phyloP scores from a whole-genome alignment of 1,140 invertebrate genomes.

The Colletes latitarsis region DNA sequence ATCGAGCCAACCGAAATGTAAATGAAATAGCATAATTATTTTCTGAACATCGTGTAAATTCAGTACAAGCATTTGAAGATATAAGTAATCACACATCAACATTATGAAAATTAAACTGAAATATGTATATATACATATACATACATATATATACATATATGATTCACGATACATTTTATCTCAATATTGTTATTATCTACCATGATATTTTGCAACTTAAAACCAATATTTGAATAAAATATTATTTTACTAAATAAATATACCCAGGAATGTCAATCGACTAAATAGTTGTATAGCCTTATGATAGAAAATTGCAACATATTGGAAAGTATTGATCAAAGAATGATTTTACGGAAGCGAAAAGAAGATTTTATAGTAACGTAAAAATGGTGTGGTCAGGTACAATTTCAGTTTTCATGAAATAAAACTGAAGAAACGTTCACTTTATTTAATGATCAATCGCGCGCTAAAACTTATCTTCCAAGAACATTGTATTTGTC shows the following conservation, averaged over 20 bases:
- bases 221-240: neutral
- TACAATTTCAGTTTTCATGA: conserved; percentile 35
- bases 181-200: neutral
- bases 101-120: neutral
- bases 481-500: conserved; percentile 41
- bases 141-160: neutral
- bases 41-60: neutral
- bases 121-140: neutral
- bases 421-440: conserved; percentile 60
- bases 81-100: neutral
- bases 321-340: neutral
- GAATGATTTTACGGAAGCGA: neutral
- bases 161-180: neutral
- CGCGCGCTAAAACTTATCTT: conserved; percentile 50
- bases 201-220: neutral
- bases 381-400: neutral
- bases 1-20: conserved; percentile 62
- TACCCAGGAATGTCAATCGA: no score
- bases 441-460: conserved; percentile 55
- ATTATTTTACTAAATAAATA: neutral
- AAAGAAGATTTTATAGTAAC: conserved; percentile 18
- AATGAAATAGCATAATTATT: conserved; percentile 7
- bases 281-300: neutral
- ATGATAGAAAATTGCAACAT: neutral
- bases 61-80: neutral